Evolutionary conservation across 2,113 vertebrate genomes (phyloP).

Genomic region (Mesocricetus auratus): DNA sequence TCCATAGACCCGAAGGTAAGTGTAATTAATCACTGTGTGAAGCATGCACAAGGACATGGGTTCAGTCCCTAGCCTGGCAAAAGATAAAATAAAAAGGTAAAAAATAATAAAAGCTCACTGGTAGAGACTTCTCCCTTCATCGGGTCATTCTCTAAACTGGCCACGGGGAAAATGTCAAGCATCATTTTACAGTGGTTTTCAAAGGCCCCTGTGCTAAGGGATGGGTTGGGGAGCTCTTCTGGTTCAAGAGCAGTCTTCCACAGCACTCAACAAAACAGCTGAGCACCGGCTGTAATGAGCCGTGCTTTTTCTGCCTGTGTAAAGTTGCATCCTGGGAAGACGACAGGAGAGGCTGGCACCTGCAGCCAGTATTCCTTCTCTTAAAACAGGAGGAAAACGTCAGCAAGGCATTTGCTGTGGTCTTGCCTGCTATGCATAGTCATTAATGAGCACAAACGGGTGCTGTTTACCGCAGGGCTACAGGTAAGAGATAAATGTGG

Average conservation of each 20-base stretch:
- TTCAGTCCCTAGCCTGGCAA: not conserved
- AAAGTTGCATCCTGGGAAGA: not conserved
- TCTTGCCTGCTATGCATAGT: not conserved
- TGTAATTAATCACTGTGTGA: too few species aligned
- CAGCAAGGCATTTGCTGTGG: not conserved
- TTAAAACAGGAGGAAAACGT: not conserved
- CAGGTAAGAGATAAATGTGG: not conserved
- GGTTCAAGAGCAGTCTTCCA: not conserved
- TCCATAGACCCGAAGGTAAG: not conserved
- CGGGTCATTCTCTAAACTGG: not conserved
- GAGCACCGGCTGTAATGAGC: not conserved
- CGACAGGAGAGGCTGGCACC: not conserved
- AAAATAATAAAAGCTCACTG: not conserved
- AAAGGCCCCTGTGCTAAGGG: not conserved
- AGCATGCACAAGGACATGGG: not conserved
- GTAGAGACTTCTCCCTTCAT: not conserved
- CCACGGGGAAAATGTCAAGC: not conserved
- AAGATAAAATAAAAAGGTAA: not conserved
- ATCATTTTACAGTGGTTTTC: not conserved
- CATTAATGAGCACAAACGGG: not conserved
- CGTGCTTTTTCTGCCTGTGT: not conserved
- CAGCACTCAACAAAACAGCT: not conserved
- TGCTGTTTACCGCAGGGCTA: not conserved
- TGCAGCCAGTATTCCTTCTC: not conserved
- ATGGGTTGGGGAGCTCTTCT: not conserved